Base-by-base conservation (phyloP, 2,888 invertebrate species). In the Eupithecia inturbata region DNA sequence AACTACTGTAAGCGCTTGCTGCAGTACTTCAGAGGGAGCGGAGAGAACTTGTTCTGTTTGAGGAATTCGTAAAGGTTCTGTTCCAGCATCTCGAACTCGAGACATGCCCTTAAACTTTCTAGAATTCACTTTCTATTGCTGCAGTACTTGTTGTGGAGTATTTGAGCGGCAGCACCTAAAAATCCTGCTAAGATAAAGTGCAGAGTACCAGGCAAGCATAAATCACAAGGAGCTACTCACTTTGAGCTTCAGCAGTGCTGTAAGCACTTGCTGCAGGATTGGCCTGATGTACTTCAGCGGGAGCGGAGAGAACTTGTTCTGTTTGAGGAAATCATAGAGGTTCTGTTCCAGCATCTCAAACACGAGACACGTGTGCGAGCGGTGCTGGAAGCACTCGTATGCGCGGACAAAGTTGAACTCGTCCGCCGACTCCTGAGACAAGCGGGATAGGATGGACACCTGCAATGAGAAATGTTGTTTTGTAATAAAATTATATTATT, bases 311-410 rank as follows among this genome's bases (percentile, higher is more conserved):
- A 99, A 99, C 95, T 99, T 99, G 95, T 99, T 99, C 95, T 99
- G 99, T 92, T 99, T 99, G 82, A 99, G 96, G 94, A 99, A 99
- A 95, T 99, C 99, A 94, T 99, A 99, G 82, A 99, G 96, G 95
- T 99, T 99, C 95, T 99, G 99, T 90, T 99, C 99, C 85, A 99
- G 96, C 99, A 99, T 99, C 95, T 99, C 99, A 92, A 99, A 99
- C 89, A 99, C 99, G 94, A 99, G 96, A 94, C 99, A 99, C 72
- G 99, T 99, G 95, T 99, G 99, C 91, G 98, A 99, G 93, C 99
- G 99, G 95, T 99, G 99, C 95, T 99, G 99, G 95, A 99, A 99
- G 95, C 99, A 99, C 94, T 99, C 99, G 95, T 98, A 99, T 67
- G 99, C 99, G 81, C 99, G 98, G 85, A 99, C 99, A 95, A 99